phyloP scores from a whole-genome alignment of 2,797 vertebrate genomes.

The Catostomus latipinnis region DNA sequence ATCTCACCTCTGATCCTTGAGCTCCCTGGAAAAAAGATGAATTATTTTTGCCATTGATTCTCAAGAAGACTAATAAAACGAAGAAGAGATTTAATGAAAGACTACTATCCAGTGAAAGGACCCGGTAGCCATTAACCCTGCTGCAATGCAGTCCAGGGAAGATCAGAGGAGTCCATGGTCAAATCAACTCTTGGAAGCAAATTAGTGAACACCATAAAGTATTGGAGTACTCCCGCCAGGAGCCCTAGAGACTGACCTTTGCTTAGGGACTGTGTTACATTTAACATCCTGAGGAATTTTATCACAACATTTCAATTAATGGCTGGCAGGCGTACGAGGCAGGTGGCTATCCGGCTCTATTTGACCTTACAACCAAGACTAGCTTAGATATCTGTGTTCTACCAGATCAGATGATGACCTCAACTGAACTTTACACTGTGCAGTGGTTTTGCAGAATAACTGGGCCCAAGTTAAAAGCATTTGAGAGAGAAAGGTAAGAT shows the following conservation, averaged over 20 bases:
- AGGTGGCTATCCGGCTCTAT: slow-evolving; percentile 61
- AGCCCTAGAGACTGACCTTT: slow-evolving; percentile 76
- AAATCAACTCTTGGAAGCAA: slow-evolving; percentile 79
- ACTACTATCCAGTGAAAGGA: slow-evolving; percentile 64
- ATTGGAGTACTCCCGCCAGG: slow-evolving; percentile 75
- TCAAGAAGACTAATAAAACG: slow-evolving; percentile 82
- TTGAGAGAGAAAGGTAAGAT: neutral
- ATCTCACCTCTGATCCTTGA: slow-evolving; percentile 71
- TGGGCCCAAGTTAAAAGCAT: neutral
- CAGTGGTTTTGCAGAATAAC: neutral
- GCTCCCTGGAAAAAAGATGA: slow-evolving; percentile 71
- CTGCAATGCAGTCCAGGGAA: slow-evolving; percentile 71
- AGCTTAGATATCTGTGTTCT: slow-evolving; percentile 32
- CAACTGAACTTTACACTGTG: neutral
- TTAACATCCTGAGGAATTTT: slow-evolving; percentile 83
- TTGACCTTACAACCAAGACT: slow-evolving; percentile 76
- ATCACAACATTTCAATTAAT: slow-evolving; percentile 90
- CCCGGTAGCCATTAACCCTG: slow-evolving; percentile 72
- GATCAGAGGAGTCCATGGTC: slow-evolving; percentile 73
- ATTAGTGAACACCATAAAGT: slow-evolving; percentile 83
- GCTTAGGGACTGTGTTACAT: slow-evolving; percentile 81
- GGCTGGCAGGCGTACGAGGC: slow-evolving; percentile 71
- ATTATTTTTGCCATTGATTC: slow-evolving; percentile 80
- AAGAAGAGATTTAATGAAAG: slow-evolving; percentile 80
- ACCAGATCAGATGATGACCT: slow-evolving; percentile 28